Evolutionary conservation across 2,888 invertebrate genomes (phyloP), one percentile per base, ranked within the genome.

Genomic region (Ryuthela nishihirai): DNA sequence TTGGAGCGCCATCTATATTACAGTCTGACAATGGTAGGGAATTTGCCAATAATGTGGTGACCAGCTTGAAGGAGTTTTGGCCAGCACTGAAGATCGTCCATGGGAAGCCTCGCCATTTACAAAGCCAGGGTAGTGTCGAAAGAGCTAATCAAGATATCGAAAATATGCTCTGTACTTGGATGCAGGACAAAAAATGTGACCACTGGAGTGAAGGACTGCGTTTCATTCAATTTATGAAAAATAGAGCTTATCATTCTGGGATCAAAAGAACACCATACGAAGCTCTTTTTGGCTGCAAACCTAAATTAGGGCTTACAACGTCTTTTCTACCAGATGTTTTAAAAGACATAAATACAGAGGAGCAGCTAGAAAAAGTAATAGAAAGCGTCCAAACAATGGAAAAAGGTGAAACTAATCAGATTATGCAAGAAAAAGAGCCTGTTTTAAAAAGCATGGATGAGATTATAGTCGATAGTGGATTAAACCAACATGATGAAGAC

Each of bases 21-120:
- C 55, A 66, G 12, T 43, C 39, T 41, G 62, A 61, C 43, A 63
- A 65, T 26, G 64, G 64, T 4, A 34, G 58, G 23, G 64, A 62
- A 42, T 65, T 66, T 47, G 17, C n/a, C 20, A 61, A 47, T 49
- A 43, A 55, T 17, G 42, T 60, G 21, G 26, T 46, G 20, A 34
- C 10, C 6, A 41, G 43, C 26, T 43, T 62, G 45, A 49, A 38
- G 43, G 34, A 44, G 32, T 43, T 44, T 43, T 50, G 56, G 56
- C 18, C 39, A 26, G 40, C 29, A 35, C 40, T 56, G 44, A 49
- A 50, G 40, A 56, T 50, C n/a, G 18, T 56, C 32, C 45, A 56
- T 29, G 41, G 38, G 23, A 56, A 56, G 32, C 50, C 56, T 35
- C 12, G 45, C 40, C 49, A 55, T 34, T 38, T 38, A 32, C 29